Evolutionary conservation across 2,113 vertebrate species (phyloP), one percentile per base, ranked within the genome.

Genomic region (Odontophorus gujanensis): DNA sequence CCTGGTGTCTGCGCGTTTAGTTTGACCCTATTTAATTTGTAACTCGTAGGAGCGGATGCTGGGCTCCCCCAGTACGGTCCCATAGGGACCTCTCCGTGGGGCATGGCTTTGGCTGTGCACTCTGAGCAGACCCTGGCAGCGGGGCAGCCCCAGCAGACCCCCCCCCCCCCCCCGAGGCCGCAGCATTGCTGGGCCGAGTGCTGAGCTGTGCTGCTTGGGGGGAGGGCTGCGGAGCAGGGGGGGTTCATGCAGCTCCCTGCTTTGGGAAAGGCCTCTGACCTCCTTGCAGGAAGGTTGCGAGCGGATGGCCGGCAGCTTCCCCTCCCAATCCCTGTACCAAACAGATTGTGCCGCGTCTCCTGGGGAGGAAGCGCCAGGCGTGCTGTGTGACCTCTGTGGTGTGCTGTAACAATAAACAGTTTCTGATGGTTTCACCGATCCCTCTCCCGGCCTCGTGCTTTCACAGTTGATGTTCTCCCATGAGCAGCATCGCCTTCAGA

Each of bases 31-130:
- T 3, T 32, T 2, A 0, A 4, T 7, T 5, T 9, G 61, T 14
- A 2, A 9, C 3, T 2, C 30, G 0, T 0, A 2, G 63, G 30
- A 4, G 7, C 1, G 20, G 11, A 3, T 0, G 15, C 8, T 4
- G 88, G 51, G 4, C 7, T 3, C 30, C 21, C 19, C 36, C 59
- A 0, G 0, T 1, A 2, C 1, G 42, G 14, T 3, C 66, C 7
- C 0, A 1, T 6, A 15, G 47, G 50, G 55, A 9, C 55, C 55
- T 40, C 22, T 26, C 45, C 48, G 40, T 5, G 50, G n/a, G 24
- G 62, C 1, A 0, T 6, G 0, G 86, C 58, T 28, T 18, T n/a
- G 1, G 10, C 15, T 8, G 58, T 36, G 7, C 7, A 0, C 48
- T 26, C 30, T 1, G 12, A 22, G 8, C 50, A 51, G 14, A 28